Evolutionary conservation across 2,113 vertebrate genomes (phyloP), one percentile per base, ranked within the genome.

Genomic region (Petrocephalus microphthalmus): DNA sequence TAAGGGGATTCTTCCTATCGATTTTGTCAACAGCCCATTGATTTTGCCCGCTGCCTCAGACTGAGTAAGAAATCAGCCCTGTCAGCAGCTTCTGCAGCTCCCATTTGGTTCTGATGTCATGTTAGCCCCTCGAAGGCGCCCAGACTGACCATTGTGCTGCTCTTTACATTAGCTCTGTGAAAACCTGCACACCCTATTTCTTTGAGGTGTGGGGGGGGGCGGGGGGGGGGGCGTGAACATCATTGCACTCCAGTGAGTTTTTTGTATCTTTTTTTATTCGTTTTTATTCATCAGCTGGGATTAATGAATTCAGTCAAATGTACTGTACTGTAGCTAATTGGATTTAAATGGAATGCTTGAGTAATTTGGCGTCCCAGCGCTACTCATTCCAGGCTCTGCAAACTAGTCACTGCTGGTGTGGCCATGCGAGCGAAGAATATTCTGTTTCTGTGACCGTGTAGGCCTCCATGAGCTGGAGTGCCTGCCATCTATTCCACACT

Each of bases 1-100:
- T 94, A 93, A 57, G 90, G 93, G 91, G 92, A 95, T 92, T 94
- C 93, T 91, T 90, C 91, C 89, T 93, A 95, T 96, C 92, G 94
- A 95, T 95, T 94, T 94, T 93, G 95, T 95, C 94, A 95, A 93
- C 92, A 90, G 90, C 90, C 71, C 89, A 95, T 95, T 84, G 94
- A 95, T 95, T 94, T 92, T 88, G 78, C 60, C 49, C 29, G 20
- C 67, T 20, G 25, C 64, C 25, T 71, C 42, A 11, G 56, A n/a
- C 37, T 29, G 60, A 56, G 25, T 54, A 85, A 88, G 89, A 92
- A 92, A 67, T 56, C 89, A 71, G 88, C 87, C 86, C 87, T 92
- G 56, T 74, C 90, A 92, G 84, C 45, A 89, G 87, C 89, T 89
- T 88, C 91, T n/a, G 45, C 91, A 90, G 87, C 88, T 89, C 91